A percentile compares a stretch with the other conserved stretches of the same genome.
Conservation (phyloP, 2,888 invertebrate species). For the Andrena camellia region DNA sequence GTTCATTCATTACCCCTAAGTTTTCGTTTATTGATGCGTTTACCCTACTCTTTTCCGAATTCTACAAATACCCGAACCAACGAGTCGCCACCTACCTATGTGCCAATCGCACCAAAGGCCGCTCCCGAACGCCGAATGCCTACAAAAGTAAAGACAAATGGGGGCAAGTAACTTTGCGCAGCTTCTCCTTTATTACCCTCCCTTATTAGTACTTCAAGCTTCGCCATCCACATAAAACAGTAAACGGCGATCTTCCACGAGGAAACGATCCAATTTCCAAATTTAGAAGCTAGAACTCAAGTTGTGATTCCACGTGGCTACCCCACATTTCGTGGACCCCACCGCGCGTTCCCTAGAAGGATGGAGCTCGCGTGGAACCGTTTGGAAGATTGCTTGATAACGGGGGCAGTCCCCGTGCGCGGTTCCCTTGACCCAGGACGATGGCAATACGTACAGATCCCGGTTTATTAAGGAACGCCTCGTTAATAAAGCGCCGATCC, state of each 20-base stretch:
- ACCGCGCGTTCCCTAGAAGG: constrained; percentile 59
- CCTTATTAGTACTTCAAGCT: too few species aligned
- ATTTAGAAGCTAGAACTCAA: neutral
- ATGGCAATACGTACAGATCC: constrained; percentile 68
- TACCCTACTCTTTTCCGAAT: too few species aligned
- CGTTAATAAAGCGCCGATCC: constrained; percentile 74
- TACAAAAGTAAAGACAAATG: too few species aligned
- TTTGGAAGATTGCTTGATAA: constrained; percentile 75
- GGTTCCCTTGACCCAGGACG: constrained; percentile 68
- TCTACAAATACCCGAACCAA: too few species aligned
- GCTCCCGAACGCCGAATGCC: too few species aligned
- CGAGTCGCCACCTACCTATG: too few species aligned
- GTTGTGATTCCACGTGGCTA: constrained; percentile 52
- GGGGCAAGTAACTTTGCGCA: too few species aligned
- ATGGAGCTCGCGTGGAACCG: constrained; percentile 69
- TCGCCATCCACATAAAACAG: too few species aligned
- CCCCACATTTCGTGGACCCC: constrained; percentile 47
- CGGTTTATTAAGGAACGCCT: constrained; percentile 76
- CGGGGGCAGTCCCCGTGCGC: constrained; percentile 70
- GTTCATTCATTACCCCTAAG: too few species aligned
- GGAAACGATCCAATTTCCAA: neutral
- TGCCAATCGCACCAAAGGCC: too few species aligned
- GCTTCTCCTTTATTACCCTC: too few species aligned
- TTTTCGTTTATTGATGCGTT: too few species aligned
- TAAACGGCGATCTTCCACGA: neutral